These are phyloP conservation scores for Didymodactylos carnosus DNA, from an alignment of 2,888 invertebrate genomes.

Conservation along the genomic window DNA sequence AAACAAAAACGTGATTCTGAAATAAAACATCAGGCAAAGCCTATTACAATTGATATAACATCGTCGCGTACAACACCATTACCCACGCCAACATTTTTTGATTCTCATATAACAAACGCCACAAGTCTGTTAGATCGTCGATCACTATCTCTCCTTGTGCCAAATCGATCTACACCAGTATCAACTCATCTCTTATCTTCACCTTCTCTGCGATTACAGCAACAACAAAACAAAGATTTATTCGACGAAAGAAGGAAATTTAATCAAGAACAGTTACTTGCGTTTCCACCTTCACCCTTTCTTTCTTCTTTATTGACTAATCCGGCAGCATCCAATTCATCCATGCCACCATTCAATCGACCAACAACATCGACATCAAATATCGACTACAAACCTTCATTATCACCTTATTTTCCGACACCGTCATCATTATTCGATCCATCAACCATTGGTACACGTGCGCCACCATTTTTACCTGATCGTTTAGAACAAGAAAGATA, in stretches of 20 bases:
- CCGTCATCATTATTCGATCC: neutral
- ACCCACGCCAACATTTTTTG: neutral
- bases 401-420: too few relatives aligned
- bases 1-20: too few relatives aligned
- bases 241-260: too few relatives aligned
- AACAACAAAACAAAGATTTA: too few relatives aligned
- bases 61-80: neutral
- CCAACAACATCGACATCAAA: neutral
- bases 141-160: neutral
- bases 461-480: neutral
- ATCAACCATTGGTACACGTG: neutral
- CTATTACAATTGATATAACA: neutral
- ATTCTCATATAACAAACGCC: neutral
- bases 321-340: neutral
- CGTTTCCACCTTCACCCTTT: neutral
- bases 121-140: too few relatives aligned
- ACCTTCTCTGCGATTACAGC: neutral
- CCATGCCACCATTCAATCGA: neutral
- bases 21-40: neutral
- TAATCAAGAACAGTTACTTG: too few relatives aligned
- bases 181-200: neutral
- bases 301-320: neutral
- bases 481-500: neutral
- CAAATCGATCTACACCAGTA: neutral
- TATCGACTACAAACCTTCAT: neutral